Conservation (phyloP, 1,140 invertebrate genomes). For the Drosophila yakuba region DNA sequence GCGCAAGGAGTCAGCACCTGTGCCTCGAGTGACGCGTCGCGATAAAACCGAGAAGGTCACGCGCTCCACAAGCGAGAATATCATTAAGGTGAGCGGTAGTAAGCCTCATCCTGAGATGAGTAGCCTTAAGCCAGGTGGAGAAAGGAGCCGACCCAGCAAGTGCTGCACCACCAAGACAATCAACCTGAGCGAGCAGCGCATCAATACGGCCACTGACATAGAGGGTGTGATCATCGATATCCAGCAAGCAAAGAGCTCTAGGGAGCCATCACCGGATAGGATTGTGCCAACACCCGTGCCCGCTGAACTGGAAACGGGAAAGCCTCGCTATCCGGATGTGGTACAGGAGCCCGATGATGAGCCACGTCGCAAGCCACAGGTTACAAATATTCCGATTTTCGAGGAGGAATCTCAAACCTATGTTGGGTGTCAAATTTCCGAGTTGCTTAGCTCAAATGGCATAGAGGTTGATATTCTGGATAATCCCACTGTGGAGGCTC, state of each 20-base stretch:
- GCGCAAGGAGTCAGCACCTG: constrained; percentile 78
- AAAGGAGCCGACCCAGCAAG: constrained; percentile 71
- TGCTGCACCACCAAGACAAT: constrained; percentile 83
- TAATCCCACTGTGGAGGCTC: constrained; percentile 75
- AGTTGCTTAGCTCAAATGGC: constrained; percentile 65
- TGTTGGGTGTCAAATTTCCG: constrained; percentile 80
- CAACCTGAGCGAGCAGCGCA: constrained; percentile 82
- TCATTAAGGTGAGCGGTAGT: constrained; percentile 85
- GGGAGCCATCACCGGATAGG: constrained; percentile 89
- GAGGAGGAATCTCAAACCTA: constrained; percentile 78
- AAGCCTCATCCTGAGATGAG: constrained; percentile 73
- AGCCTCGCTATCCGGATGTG: constrained; percentile 89
- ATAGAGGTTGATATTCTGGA: constrained; percentile 65
- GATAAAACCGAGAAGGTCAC: constrained; percentile 85
- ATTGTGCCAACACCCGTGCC: constrained; percentile 88
- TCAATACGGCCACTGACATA: constrained; percentile 50
- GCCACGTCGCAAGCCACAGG: constrained; percentile 79
- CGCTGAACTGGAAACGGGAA: constrained; percentile 86
- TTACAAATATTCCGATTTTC: constrained; percentile 84
- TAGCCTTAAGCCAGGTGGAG: constrained; percentile 43
- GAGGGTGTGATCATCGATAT: constrained; percentile 87
- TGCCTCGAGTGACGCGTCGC: constrained; percentile 83
- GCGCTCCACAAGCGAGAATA: constrained; percentile 86
- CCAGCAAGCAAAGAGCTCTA: constrained; percentile 89
- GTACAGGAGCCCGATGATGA: constrained; percentile 90